These are phyloP conservation scores for Eumaeus atala DNA, from an alignment of 1,140 invertebrate species.

Conservation along the genomic window DNA sequence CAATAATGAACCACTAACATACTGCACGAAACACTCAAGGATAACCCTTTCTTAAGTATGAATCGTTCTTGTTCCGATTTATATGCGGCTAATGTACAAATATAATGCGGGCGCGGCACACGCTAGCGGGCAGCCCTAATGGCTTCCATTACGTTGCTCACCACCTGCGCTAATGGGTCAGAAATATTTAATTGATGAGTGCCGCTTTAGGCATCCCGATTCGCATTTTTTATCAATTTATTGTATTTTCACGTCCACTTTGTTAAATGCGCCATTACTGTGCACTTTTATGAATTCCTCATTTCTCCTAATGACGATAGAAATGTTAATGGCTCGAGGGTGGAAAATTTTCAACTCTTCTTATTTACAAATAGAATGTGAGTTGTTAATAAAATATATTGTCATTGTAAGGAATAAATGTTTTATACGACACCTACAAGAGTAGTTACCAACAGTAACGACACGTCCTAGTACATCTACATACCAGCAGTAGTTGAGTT, in stretches of 20 bases:
- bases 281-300: conserved; percentile 18
- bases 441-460: no score
- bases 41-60: conserved; percentile 19
- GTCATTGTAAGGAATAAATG: no score
- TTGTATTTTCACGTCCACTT: conserved; percentile 33
- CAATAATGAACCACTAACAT: not conserved
- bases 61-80: conserved; percentile 32
- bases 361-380: no score
- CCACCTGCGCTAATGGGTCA: conserved; percentile 67
- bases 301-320: conserved; percentile 2
- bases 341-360: no score
- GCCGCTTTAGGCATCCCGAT: conserved; percentile 50
- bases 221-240: conserved; percentile 55
- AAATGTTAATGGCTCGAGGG: not conserved
- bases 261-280: conserved; percentile 22
- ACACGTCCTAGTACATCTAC: no score
- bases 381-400: no score
- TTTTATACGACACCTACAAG: no score
- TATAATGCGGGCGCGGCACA: conserved; percentile 39
- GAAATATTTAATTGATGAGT: conserved; percentile 70
- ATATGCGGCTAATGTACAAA: conserved; percentile 39
- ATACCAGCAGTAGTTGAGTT: no score
- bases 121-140: conserved; percentile 49
- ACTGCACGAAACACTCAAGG: not conserved
- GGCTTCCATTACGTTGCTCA: conserved; percentile 62